These are phyloP conservation scores for Porites cylindrica DNA, from an alignment of 92 coral and sea anemone species.

Conservation along the genomic window DNA sequence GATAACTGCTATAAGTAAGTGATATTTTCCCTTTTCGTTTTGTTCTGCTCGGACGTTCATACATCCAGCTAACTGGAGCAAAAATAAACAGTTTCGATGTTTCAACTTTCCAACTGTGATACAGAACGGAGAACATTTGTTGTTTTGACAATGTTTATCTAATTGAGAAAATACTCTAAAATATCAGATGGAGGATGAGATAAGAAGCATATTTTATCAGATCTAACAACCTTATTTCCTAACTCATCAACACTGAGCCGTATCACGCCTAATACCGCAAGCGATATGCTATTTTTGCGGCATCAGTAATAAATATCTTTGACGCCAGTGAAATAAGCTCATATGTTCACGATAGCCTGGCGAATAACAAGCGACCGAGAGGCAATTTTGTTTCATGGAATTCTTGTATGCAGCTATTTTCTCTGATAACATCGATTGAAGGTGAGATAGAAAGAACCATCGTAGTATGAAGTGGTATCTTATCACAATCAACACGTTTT, in stretches of 20 bases:
- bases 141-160: conserved; percentile 26
- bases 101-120: neutral
- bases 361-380: neutral
- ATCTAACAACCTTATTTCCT: conserved; percentile 21
- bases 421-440: conserved; percentile 12
- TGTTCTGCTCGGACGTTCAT: neutral
- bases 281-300: conserved; percentile 6
- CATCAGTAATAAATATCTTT: neutral
- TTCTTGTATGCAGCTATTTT: neutral
- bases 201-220: conserved; percentile 9
- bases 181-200: conserved; percentile 39
- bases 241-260: conserved; percentile 11
- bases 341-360: neutral
- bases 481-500: neutral
- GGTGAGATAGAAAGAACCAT: conserved; percentile 17
- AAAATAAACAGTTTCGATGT: neutral
- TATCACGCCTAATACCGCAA: conserved; percentile 13
- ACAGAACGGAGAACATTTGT: neutral
- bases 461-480: neutral
- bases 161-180: conserved; percentile 8
- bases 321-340: conserved; percentile 1
- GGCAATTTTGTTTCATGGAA: neutral
- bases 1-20: neutral
- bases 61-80: neutral
- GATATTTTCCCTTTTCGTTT: neutral